phyloP scores from a whole-genome alignment of 2,888 invertebrate species.

The Iphiclides podalirius region DNA sequence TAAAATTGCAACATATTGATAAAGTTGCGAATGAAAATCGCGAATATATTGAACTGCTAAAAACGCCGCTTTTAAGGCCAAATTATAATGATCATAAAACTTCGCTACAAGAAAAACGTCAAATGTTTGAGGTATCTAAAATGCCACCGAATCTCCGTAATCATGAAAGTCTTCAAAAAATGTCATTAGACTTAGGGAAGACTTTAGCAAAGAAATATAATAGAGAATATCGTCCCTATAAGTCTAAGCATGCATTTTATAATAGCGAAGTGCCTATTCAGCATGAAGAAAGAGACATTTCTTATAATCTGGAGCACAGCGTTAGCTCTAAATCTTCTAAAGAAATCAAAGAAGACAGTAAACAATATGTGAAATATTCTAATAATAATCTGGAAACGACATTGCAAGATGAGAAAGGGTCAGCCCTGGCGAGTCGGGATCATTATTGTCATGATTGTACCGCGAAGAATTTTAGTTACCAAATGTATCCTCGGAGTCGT shows the following conservation, averaged over 20 bases:
- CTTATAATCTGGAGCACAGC: slow-evolving; percentile 1
- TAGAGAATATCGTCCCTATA: slow-evolving; percentile 16
- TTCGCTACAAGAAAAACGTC: slow-evolving; percentile 4
- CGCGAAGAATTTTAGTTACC: slow-evolving; percentile 11
- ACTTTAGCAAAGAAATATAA: slow-evolving; percentile 14
- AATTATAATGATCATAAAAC: slow-evolving; percentile 11
- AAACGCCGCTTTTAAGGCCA: slow-evolving; percentile 33
- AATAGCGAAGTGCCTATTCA: slow-evolving; percentile 13
- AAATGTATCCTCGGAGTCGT: slow-evolving; percentile 8
- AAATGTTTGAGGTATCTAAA: slow-evolving; percentile 4
- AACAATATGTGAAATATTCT: slow-evolving; percentile 6
- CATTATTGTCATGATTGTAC: slow-evolving; percentile 34
- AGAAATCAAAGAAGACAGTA: slow-evolving; percentile 5
- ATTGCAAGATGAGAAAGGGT: slow-evolving; percentile 9
- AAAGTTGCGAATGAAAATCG: slow-evolving; percentile 24
- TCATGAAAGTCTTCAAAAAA: slow-evolving; percentile 12
- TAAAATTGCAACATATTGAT: slow-evolving; percentile 3
- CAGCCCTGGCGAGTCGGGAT: slow-evolving; percentile 18
- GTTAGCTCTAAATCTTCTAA: slow-evolving; percentile 1
- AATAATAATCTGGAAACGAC: slow-evolving; percentile 11
- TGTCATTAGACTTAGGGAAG: slow-evolving; percentile 12
- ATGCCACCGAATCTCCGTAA: slow-evolving; percentile 1
- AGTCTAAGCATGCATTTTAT: slow-evolving; percentile 10
- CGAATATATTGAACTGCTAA: slow-evolving; percentile 38
- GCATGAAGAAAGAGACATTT: slow-evolving; percentile 5